Conservation (phyloP, 2,113 vertebrate species). For the Cryptomyrus ogoouensis region DNA sequence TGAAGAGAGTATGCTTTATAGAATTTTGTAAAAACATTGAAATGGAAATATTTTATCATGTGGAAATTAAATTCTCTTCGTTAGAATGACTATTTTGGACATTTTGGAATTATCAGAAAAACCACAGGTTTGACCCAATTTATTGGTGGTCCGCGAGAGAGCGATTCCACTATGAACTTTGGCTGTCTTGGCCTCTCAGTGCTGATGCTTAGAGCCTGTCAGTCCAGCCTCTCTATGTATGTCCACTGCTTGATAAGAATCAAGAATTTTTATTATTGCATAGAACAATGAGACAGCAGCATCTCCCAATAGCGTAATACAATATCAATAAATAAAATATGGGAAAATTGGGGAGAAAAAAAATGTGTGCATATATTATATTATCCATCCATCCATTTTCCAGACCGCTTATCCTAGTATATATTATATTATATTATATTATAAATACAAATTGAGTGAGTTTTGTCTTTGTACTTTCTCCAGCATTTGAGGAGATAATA, state of each 20-base stretch:
- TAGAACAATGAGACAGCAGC: neutral
- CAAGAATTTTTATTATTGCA: neutral
- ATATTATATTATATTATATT: too few relatives aligned
- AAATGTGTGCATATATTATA: neutral
- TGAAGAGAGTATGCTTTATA: neutral
- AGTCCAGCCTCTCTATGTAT: neutral
- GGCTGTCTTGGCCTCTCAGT: neutral
- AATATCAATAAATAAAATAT: neutral
- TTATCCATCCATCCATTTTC: too few relatives aligned
- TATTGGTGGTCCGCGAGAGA: neutral
- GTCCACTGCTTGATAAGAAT: neutral
- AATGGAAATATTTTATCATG: neutral
- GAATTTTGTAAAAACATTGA: neutral
- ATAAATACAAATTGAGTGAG: neutral
- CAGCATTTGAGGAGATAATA: neutral
- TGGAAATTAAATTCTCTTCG: neutral
- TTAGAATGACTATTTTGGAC: neutral
- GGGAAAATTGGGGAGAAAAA: neutral
- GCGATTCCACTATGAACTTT: neutral
- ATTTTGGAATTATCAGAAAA: neutral
- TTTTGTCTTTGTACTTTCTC: neutral
- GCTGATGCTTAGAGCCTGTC: neutral
- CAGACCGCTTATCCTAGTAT: too few relatives aligned
- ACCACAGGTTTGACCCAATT: neutral
- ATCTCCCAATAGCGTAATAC: neutral